Evolutionary conservation across 2,888 invertebrate genomes (phyloP), one percentile per base, ranked within the genome.

Genomic region (Aleiodes leptofemur): DNA sequence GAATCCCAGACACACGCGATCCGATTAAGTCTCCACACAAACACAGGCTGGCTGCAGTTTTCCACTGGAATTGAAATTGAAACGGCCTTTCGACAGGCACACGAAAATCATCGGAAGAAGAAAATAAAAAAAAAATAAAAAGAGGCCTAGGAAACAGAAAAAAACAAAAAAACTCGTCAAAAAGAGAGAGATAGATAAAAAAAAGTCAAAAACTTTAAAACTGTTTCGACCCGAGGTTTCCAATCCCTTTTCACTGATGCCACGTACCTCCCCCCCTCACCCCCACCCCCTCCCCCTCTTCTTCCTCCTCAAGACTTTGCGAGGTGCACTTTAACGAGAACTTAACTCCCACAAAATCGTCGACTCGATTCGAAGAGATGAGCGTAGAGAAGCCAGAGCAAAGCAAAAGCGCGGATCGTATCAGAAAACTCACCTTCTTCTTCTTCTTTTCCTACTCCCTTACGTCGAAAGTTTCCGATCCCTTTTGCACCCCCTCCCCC

Each of bases 291-390:
- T 53, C 31, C 11, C 59, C 51, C 2, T 23, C 23, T 1, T 2
- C 23, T 1, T 23, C 23, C 23, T 23, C 23, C 23, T 23, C 23
- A 23, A 69, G 73, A 69, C 74, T 74, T 70, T 69, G 69, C 64
- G 53, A 64, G 74, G 74, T 74, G 74, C 70, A 74, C 74, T 74
- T 74, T 74, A 76, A 76, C 76, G 76, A 72, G 72, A 76, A 76
- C 75, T 76, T 76, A 76, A 76, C 75, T 76, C 75, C 72, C 74
- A 74, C 75, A 72, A 76, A 76, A 76, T 76, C 75, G 75, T 72
- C 72, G 75, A 76, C 72, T 76, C 76, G 75, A 72, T 72, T 74
- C 74, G 61, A 53, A 69, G 43, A 69, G 76, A 76, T 76, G 76
- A 76, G 76, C 59, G 76, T 59, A 51, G 72, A 68, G 70, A 74